A percentile compares a stretch with the other conserved stretches of the same genome.
These are phyloP conservation scores for Himalopsyche anomala DNA, from an alignment of 2,888 invertebrate species.

Conservation along the genomic window DNA sequence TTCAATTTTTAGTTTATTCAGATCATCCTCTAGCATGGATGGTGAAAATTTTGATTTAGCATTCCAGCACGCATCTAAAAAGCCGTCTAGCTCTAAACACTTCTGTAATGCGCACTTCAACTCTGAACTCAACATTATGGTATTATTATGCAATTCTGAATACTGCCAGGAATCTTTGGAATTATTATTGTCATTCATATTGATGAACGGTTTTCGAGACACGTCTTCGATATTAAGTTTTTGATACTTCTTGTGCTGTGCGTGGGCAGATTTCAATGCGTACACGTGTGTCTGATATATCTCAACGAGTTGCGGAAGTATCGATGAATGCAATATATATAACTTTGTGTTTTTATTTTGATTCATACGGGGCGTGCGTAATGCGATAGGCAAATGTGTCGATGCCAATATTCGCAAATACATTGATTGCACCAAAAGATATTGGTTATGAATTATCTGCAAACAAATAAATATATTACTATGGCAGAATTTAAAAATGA, in stretches of 20 bases:
- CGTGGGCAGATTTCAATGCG: conserved; percentile 10
- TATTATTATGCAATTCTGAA: conserved; percentile 73
- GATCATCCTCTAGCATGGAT: conserved; percentile 71
- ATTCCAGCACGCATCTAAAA: conserved; percentile 73
- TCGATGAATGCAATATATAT: conserved; percentile 8
- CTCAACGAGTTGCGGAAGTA: conserved; percentile 22
- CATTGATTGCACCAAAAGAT: conserved; percentile 74
- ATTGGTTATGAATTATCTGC: conserved; percentile 76
- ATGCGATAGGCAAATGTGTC: conserved; percentile 71
- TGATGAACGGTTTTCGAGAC: not conserved
- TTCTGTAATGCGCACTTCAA: conserved; percentile 72
- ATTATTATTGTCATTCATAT: conserved; percentile 32
- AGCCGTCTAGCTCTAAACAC: conserved; percentile 72
- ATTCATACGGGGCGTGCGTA: conserved; percentile 66
- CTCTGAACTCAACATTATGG: conserved; percentile 72
- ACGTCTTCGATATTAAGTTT: conserved; percentile 8
- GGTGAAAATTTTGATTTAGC: conserved; percentile 72
- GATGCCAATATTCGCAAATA: conserved; percentile 73
- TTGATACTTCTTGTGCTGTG: conserved; percentile 8
- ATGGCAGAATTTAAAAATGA: too few species aligned
- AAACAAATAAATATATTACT: conserved; percentile 63
- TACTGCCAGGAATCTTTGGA: conserved; percentile 70
- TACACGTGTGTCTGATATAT: conserved; percentile 9
- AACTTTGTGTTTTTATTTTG: conserved; percentile 24
- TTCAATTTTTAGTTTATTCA: conserved; percentile 72